A percentile compares a stretch with the other conserved stretches of the same genome.
Evolutionary conservation across 2,888 invertebrate genomes (phyloP).

Genomic region (Tipula confusa): DNA sequence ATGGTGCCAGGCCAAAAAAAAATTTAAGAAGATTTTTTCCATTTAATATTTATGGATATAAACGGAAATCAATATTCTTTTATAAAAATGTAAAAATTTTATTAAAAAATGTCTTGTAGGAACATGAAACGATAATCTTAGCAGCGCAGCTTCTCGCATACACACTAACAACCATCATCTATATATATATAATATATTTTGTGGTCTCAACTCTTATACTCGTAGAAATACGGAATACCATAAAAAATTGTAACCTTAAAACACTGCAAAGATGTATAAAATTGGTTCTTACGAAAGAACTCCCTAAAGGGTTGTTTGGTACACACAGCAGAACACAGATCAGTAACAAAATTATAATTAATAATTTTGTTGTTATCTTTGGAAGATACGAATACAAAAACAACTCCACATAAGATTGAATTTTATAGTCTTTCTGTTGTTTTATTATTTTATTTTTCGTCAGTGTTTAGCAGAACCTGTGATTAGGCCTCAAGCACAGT

Average conservation of each 20-base stretch:
- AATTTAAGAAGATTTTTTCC: neutral
- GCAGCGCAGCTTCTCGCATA: neutral
- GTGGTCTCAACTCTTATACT: neutral
- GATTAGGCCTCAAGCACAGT: slow-evolving; percentile 35
- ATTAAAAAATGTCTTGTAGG: neutral
- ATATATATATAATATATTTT: no score
- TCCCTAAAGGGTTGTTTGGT: neutral
- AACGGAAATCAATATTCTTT: neutral
- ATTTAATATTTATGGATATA: neutral
- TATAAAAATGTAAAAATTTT: neutral
- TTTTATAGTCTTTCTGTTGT: neutral
- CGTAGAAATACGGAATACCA: neutral
- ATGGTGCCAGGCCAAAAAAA: neutral
- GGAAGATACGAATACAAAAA: neutral
- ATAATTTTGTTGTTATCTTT: neutral
- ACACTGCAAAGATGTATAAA: neutral
- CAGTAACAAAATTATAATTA: neutral
- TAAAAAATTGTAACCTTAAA: slow-evolving; percentile 13
- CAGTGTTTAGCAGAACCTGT: slow-evolving; percentile 35
- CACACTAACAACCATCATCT: neutral
- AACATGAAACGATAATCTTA: neutral
- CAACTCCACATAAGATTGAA: slow-evolving; percentile 5
- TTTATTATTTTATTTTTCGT: neutral
- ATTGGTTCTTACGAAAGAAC: neutral
- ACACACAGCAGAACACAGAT: neutral